phyloP scores from a whole-genome alignment of 2,113 vertebrate species.

The Nansenia antarctica region DNA sequence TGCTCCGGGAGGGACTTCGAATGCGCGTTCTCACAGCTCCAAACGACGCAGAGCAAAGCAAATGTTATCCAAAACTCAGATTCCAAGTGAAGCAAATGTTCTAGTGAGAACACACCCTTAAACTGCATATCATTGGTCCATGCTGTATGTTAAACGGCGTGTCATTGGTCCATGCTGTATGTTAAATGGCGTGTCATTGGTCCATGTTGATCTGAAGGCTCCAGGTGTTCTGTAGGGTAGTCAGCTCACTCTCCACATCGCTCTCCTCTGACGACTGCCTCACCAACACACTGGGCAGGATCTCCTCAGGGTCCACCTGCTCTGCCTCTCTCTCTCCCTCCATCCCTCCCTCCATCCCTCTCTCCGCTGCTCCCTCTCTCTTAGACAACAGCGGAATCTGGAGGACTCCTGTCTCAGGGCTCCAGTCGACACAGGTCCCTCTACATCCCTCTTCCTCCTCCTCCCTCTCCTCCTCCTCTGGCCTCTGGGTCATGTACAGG shows the following conservation, averaged over 20 bases:
- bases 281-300: not conserved
- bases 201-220: not conserved
- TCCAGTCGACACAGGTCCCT: slow-evolving; percentile 4
- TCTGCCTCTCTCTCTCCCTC: not conserved
- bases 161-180: not conserved
- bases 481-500: not conserved
- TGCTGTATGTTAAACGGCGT: no score
- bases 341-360: not conserved
- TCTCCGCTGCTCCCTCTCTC: not conserved
- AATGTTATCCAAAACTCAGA: no score
- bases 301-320: not conserved
- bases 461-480: not conserved
- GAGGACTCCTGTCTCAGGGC: not conserved
- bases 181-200: not conserved
- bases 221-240: not conserved
- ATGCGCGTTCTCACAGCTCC: no score
- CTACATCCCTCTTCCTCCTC: not conserved
- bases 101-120: no score
- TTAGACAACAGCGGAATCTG: not conserved
- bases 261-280: not conserved
- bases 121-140: no score
- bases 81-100: no score
- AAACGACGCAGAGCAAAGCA: no score
- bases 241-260: not conserved
- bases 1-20: no score